Conservation (phyloP, 2,797 vertebrate species). For the Gymnocypris eckloni region DNA sequence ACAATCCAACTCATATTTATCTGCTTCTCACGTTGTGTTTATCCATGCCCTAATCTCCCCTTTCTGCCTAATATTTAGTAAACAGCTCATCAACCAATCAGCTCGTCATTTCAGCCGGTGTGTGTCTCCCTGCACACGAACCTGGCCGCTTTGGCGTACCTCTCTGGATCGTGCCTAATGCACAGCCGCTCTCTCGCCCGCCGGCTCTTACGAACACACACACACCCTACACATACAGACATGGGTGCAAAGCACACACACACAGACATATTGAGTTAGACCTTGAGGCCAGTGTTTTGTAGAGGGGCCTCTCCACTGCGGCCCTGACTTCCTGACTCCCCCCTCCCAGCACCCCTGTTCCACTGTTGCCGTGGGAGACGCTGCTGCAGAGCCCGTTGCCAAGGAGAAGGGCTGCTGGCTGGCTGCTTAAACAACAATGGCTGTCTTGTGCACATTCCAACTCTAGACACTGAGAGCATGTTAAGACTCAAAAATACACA, state of each 20-base stretch:
- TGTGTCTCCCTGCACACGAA: slow-evolving; percentile 30
- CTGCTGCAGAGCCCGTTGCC: slow-evolving; percentile 85
- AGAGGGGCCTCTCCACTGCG: slow-evolving; percentile 77
- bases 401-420: slow-evolving; percentile 82
- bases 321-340: slow-evolving; percentile 84
- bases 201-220: slow-evolving; percentile 57
- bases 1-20: slow-evolving; percentile 26
- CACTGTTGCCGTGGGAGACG: slow-evolving; percentile 86
- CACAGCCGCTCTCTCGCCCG: slow-evolving; percentile 24
- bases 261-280: slow-evolving; percentile 68
- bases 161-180: slow-evolving; percentile 12
- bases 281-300: slow-evolving; percentile 81
- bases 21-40: slow-evolving; percentile 16
- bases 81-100: slow-evolving; percentile 45
- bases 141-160: slow-evolving; percentile 6
- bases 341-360: slow-evolving; percentile 76
- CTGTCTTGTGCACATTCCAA: slow-evolving; percentile 84
- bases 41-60: slow-evolving; percentile 18
- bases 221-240: slow-evolving; percentile 50
- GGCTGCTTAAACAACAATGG: slow-evolving; percentile 88
- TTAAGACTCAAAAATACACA: slow-evolving; percentile 66
- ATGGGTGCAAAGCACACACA: slow-evolving; percentile 21
- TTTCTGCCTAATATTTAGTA: slow-evolving; percentile 3
- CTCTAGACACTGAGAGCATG: slow-evolving; percentile 81
- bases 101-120: slow-evolving; percentile 14